phyloP scores from a whole-genome alignment of 2,797 vertebrate genomes.

The Rhynchotus rufescens region DNA sequence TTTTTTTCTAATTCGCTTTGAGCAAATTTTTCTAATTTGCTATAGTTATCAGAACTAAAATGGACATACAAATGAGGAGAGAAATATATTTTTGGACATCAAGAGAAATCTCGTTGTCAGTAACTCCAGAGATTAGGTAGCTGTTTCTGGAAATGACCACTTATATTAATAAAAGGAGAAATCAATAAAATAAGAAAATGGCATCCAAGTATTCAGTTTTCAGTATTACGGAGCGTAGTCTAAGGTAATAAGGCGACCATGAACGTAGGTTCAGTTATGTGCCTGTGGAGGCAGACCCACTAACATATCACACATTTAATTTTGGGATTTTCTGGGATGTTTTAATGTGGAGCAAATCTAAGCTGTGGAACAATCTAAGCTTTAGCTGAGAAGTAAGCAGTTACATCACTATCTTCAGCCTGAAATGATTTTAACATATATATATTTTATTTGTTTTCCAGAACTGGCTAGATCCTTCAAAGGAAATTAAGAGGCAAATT shows the following conservation, averaged over 20 bases:
- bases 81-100: neutral
- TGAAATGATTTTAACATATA: constrained; percentile 5
- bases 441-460: constrained; percentile 42
- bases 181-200: neutral
- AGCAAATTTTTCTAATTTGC: too few species aligned
- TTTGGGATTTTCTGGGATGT: neutral
- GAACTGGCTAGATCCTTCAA: constrained; percentile 95
- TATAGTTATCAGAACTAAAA: neutral
- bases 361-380: neutral
- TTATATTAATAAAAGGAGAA: neutral
- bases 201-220: neutral
- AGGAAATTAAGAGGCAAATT: constrained; percentile 96
- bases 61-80: rapidly evolving
- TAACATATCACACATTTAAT: neutral
- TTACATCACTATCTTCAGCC: neutral
- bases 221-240: neutral
- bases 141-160: neutral
- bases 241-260: neutral
- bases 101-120: neutral
- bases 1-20: neutral
- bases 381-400: neutral
- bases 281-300: neutral
- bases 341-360: neutral
- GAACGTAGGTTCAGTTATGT: neutral
- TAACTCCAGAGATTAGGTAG: neutral